Percentiles rank a stretch among this genome's conserved stretches.
phyloP scores from a whole-genome alignment of 1,140 invertebrate genomes.

The Drosophila nebulosa region DNA sequence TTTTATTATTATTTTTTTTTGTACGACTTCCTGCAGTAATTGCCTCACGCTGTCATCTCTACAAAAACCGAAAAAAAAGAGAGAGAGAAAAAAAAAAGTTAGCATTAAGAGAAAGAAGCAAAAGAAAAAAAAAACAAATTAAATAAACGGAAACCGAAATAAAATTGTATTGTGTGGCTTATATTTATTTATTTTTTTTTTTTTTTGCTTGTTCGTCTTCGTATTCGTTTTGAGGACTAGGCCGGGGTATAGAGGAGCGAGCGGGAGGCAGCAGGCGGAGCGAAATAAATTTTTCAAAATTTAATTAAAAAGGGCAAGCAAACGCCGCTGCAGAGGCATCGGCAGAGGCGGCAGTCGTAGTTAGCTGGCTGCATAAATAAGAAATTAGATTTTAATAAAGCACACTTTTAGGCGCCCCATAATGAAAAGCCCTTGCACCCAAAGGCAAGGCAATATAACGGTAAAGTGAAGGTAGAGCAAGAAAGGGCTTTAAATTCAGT shows the following conservation, averaged over 20 bases:
- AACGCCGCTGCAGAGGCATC: not conserved
- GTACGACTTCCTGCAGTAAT: not conserved
- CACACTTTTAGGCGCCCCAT: constrained; percentile 51
- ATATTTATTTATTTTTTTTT: not conserved
- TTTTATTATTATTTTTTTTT: not conserved
- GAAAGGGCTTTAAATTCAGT: constrained; percentile 11
- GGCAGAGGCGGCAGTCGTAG: not conserved
- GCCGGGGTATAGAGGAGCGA: not conserved
- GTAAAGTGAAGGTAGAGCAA: not conserved
- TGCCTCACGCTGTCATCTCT: not conserved
- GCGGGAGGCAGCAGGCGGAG: not conserved
- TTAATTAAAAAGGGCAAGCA: constrained; percentile 55
- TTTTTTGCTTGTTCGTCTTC: constrained; percentile 2
- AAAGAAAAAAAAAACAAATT: constrained; percentile 14
- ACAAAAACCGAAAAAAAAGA: not conserved
- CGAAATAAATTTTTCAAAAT: constrained; percentile 65
- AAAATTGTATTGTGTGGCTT: constrained; percentile 12
- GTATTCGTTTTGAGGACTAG: constrained; percentile 17
- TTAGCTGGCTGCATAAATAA: constrained; percentile 65
- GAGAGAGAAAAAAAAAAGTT: not conserved
- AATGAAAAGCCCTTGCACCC: constrained; percentile 51
- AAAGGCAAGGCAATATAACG: not conserved
- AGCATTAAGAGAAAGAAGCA: constrained; percentile 2
- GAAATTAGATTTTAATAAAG: constrained; percentile 74
- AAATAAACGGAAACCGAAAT: constrained; percentile 21